Base-by-base conservation (phyloP, 2,797 vertebrate genomes). In the Sebastes oblongus region DNA sequence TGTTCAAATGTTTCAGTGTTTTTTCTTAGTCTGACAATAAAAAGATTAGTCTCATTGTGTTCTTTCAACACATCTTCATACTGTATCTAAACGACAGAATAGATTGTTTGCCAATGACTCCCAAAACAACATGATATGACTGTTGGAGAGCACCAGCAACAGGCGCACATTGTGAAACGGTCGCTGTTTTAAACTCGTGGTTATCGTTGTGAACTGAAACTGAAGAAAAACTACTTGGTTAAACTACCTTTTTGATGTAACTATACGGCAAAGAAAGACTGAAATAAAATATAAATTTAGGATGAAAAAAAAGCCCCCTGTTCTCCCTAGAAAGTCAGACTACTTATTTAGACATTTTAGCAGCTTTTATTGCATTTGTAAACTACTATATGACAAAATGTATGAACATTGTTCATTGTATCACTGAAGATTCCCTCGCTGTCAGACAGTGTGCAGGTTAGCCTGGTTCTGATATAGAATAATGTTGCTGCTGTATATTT, bases 401-500 rank as follows among this genome's bases (percentile, higher is more conserved):
- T 6, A 54, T 30, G 10, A 36, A 46, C 34, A 25, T 64, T 60
- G 30, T 27, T 27, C 22, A 16, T 25, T 25, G 16, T 30, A 32
- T 62, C 58, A 22, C 4, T 14, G 55, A 55, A 13, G 18, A 8
- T 58, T 13, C 6, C 12, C 22, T 52, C 29, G 24, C 10, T 34
- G 46, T 39, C 58, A 39, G 42, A 29, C 55, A 50, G 59, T 71
- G 66, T 83, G 55, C 60, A 55, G 59, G 36, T 30, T 30, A 14
- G n/a, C 55, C 69, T 73, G 39, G 74, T 77, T 70, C 78, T 59
- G 68, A 58, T 50, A 29, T 20, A 46, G 14, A 36, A 24, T 61
- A 66, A 59, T 52, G 30, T 32, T 62, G 46, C 32, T 87, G 24
- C 59, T 68, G 65, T 74, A 29, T 75, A 68, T 75, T 83, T 67